Percentiles rank a stretch among this genome's conserved stretches.
Evolutionary conservation across 2,113 vertebrate genomes (phyloP).

Genomic region (Lophius piscatorius): DNA sequence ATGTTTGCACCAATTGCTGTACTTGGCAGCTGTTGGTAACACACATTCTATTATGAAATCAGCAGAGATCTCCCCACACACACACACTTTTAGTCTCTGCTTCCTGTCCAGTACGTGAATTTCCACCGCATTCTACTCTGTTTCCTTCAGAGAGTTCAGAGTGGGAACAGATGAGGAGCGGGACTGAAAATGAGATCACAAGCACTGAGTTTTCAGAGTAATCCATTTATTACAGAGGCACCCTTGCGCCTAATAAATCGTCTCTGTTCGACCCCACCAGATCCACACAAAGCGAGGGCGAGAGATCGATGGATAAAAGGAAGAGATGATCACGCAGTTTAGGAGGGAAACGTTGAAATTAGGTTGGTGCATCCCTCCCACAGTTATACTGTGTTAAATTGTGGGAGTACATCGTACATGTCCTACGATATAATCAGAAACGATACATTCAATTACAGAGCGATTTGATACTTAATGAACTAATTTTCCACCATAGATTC

Average conservation of each 20-base stretch:
- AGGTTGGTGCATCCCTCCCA: too few species aligned
- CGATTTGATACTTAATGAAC: too few species aligned
- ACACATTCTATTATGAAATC: neutral
- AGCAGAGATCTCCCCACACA: neutral
- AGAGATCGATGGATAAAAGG: neutral
- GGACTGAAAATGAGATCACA: conserved; percentile 66
- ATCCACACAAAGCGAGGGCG: conserved; percentile 13
- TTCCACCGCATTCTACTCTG: neutral
- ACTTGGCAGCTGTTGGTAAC: neutral
- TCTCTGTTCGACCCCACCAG: conserved; percentile 34
- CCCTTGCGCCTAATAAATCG: conserved; percentile 55
- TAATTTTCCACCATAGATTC: too few species aligned
- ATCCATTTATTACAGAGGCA: conserved; percentile 64
- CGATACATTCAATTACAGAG: too few species aligned
- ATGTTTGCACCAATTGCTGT: neutral
- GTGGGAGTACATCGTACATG: too few species aligned
- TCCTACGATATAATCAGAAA: too few species aligned
- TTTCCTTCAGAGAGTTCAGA: conserved; percentile 5
- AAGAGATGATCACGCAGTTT: neutral
- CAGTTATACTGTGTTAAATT: neutral
- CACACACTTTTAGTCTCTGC: neutral
- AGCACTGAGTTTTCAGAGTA: conserved; percentile 60
- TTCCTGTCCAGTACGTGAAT: neutral
- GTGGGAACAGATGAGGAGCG: conserved; percentile 53
- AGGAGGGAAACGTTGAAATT: too few species aligned